Percentiles rank a stretch among this genome's conserved stretches.
phyloP scores from a whole-genome alignment of 2,113 vertebrate species.

The Cebidichthys violaceus region DNA sequence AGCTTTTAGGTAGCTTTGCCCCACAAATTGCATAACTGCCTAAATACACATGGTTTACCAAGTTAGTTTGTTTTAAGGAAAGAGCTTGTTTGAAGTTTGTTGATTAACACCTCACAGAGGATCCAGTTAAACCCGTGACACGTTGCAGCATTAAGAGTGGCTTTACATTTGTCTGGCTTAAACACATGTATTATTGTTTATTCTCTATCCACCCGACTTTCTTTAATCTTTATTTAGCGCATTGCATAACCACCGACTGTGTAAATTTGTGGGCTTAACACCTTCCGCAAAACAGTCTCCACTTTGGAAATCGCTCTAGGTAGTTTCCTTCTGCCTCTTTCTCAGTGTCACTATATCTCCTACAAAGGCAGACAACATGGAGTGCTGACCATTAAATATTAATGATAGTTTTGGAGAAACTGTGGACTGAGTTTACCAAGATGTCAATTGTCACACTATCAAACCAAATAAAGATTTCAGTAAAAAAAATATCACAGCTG shows the following conservation, averaged over 20 bases:
- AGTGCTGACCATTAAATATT: conserved; percentile 25
- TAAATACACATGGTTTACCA: not conserved
- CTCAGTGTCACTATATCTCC: not conserved
- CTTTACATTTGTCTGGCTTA: not conserved
- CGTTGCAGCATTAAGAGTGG: not conserved
- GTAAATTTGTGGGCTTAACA: not conserved
- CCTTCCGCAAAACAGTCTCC: conserved; percentile 7
- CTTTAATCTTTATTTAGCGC: conserved; percentile 24
- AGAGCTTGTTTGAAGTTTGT: not conserved
- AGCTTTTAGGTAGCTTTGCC: not conserved
- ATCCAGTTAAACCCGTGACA: not conserved
- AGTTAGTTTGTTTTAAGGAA: not conserved
- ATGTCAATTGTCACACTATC: conserved; percentile 34
- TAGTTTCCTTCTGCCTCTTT: conserved; percentile 31
- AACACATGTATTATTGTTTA: not conserved
- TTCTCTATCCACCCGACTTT: not conserved
- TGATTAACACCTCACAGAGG: not conserved
- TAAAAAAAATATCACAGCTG: conserved; percentile 16
- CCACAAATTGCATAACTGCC: not conserved
- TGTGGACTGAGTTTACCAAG: conserved; percentile 28
- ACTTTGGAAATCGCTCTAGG: conserved; percentile 9
- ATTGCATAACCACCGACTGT: not conserved
- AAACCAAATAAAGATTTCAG: conserved; percentile 38
- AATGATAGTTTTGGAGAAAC: conserved; percentile 15
- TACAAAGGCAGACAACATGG: conserved; percentile 6